A percentile compares a stretch with the other conserved stretches of the same genome.
phyloP scores from a whole-genome alignment of 2,113 vertebrate species.

The Thomomys bottae region DNA sequence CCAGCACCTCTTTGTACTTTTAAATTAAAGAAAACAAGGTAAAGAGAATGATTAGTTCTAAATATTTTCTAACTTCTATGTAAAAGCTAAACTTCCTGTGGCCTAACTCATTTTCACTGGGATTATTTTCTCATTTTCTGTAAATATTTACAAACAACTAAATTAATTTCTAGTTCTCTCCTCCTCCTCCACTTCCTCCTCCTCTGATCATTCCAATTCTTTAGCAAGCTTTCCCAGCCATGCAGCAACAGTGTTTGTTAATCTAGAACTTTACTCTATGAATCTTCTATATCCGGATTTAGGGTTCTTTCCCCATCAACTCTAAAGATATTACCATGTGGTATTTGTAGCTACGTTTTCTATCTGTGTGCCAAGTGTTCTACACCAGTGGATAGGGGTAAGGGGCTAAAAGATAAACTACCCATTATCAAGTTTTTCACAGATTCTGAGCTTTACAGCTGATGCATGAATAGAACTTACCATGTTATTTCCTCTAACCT shows the following conservation, averaged over 20 bases:
- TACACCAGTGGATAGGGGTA: not conserved
- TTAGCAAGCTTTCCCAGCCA: not conserved
- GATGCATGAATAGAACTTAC: not conserved
- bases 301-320: not conserved
- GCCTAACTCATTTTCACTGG: not conserved
- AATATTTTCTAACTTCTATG: no score
- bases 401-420: not conserved
- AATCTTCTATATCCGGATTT: not conserved
- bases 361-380: not conserved
- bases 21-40: constrained; percentile 18
- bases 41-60: constrained; percentile 4
- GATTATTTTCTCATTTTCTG: constrained; percentile 27
- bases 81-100: constrained; percentile 5
- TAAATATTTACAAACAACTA: not conserved
- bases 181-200: no score
- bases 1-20: constrained; percentile 3
- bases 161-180: constrained; percentile 1
- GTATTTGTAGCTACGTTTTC: not conserved
- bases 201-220: not conserved
- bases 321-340: not conserved
- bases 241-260: not conserved
- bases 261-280: not conserved
- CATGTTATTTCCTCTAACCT: not conserved
- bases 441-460: not conserved
- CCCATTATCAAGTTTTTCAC: not conserved